Evolutionary conservation across 2,113 vertebrate species (phyloP), one percentile per base, ranked within the genome.

Genomic region (Collichthys lucidus): DNA sequence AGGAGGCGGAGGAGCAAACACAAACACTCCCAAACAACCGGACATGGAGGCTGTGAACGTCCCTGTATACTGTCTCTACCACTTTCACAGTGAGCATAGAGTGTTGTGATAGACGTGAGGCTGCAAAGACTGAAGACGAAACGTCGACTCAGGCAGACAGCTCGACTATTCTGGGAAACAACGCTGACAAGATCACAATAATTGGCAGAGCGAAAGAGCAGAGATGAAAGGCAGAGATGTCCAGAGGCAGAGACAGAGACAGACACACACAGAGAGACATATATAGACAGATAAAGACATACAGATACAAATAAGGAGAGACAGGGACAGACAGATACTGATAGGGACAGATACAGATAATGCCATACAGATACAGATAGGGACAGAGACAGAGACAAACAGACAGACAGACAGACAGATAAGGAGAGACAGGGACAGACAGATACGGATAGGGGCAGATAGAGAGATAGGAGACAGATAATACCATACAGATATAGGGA

Each of bases 141-240:
- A 53, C 80, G 52, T 53, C 46, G 12, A 79, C 20, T 57, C 35
- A 59, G 68, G 9, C 71, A 57, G 69, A 67, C 81, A 87, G 40
- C 35, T 26, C 55, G 50, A 20, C 71, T 82, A 89, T 83, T 88
- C 85, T 78, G 52, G 68, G 83, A 80, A 56, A 71, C 69, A 83
- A 20, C 40, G 31, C 77, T 83, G 87, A 85, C 82, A 76, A 79
- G 55, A 86, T 88, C 66, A 29, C 22, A 74, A 66, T 91, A 85
- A 90, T 70, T 83, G 84, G 49, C 82, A 74, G 78, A 20, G 61
- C n/a, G 19, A 3, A 35, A 61, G 5, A 80, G 61, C 42, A 46
- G 70, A 65, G 26, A 67, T 64, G 62, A 66, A 81, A 70, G 31
- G 42, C 42, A 50, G 16, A 40, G 35, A 40, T 9, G 35, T 40